Evolutionary conservation across 2,888 invertebrate species (phyloP).

Genomic region (Caenorhabditis sp.): DNA sequence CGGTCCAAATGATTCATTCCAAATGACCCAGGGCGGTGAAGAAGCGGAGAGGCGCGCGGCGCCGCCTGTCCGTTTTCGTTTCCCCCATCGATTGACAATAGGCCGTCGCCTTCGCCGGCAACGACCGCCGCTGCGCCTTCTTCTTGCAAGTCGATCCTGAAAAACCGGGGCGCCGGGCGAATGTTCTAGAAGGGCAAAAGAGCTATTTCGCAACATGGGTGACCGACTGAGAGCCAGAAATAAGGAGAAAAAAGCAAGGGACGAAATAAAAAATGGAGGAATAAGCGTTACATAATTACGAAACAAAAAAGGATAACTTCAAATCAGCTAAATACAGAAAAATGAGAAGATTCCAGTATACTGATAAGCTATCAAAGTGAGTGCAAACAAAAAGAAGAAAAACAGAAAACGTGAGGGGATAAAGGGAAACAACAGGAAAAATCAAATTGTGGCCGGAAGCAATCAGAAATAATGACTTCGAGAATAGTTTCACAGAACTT

Average conservation of each 20-base stretch:
- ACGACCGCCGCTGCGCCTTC: slow-evolving; percentile 43
- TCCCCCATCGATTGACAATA: slow-evolving; percentile 57
- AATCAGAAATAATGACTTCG: not conserved
- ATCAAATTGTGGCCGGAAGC: not conserved
- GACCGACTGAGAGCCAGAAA: not conserved
- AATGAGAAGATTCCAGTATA: no score
- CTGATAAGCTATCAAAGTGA: no score
- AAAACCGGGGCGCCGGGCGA: slow-evolving; percentile 14
- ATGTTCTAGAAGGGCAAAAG: slow-evolving; percentile 10
- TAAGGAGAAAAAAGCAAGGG: not conserved
- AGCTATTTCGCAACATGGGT: not conserved
- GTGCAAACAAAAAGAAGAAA: no score
- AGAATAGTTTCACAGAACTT: not conserved
- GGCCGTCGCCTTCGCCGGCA: slow-evolving; percentile 28
- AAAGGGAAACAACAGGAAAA: no score
- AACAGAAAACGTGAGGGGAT: no score
- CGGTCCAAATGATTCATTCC: slow-evolving; percentile 44
- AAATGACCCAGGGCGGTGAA: slow-evolving; percentile 53
- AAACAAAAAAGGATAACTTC: no score
- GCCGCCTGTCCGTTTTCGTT: slow-evolving; percentile 54
- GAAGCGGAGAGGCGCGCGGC: slow-evolving; percentile 48
- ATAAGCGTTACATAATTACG: no score
- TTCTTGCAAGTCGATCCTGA: slow-evolving; percentile 34
- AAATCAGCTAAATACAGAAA: no score
- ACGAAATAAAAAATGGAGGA: no score